Conservation (phyloP, 2,113 vertebrate genomes). For the Phaethon lepturus region DNA sequence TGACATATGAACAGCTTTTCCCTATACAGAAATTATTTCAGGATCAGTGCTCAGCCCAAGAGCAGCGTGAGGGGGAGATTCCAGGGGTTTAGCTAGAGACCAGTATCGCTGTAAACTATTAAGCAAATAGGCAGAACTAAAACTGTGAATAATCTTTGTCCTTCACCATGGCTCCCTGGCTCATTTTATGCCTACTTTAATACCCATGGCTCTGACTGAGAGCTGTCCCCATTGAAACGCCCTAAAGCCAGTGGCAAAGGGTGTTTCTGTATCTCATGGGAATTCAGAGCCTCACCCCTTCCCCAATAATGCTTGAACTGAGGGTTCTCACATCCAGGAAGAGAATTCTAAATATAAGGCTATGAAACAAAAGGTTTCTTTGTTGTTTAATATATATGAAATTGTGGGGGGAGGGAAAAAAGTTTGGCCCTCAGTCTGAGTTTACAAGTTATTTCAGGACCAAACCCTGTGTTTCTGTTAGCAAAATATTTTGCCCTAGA, state of each 20-base stretch:
- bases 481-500: neutral
- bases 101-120: fast-evolving
- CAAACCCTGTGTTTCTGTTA: neutral
- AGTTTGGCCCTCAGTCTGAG: neutral
- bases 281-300: neutral
- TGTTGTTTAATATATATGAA: neutral
- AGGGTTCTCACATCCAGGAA: neutral
- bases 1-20: neutral
- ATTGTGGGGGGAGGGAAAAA: fast-evolving
- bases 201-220: neutral
- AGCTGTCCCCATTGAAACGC: neutral
- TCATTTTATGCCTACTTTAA: neutral
- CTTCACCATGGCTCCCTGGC: neutral
- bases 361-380: neutral
- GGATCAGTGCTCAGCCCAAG: neutral
- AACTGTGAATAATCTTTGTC: neutral
- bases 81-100: neutral
- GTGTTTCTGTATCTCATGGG: neutral
- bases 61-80: neutral
- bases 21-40: neutral
- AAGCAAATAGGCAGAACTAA: neutral
- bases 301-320: neutral
- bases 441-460: neutral
- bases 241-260: neutral
- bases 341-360: neutral